Evolutionary conservation across 2,113 vertebrate species (phyloP).

Genomic region (Eclectus roratus): DNA sequence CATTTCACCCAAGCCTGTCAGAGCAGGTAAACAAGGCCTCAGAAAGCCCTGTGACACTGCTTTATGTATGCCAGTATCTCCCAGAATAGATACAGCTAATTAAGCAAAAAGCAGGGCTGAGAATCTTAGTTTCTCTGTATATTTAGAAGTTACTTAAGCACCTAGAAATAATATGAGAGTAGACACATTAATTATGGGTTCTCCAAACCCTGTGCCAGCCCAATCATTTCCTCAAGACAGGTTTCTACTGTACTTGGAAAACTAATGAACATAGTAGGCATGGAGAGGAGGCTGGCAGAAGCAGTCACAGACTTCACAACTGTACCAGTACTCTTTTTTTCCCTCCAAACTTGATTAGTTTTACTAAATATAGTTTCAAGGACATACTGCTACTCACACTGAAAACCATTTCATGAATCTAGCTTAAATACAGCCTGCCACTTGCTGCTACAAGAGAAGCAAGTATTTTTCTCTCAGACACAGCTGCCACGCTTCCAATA

Average conservation of each 20-base stretch:
- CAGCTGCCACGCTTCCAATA: not conserved
- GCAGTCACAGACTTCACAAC: not conserved
- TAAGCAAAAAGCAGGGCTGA: not conserved
- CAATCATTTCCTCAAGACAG: not conserved
- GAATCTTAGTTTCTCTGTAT: not conserved
- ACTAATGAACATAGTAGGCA: not conserved
- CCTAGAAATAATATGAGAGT: not conserved
- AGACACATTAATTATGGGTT: not conserved
- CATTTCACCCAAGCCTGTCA: not conserved
- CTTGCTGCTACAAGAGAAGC: not conserved
- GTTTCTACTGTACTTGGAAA: not conserved
- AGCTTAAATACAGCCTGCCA: not conserved
- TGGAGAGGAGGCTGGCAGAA: not conserved
- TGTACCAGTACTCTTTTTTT: not conserved
- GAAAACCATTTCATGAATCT: not conserved
- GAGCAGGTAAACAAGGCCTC: not conserved
- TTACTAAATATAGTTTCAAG: not conserved
- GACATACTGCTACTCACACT: not conserved
- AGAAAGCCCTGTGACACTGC: not conserved
- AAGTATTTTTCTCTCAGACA: not conserved
- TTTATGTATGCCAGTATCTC: not conserved
- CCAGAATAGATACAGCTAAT: constrained; percentile 28
- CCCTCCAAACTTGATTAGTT: not conserved
- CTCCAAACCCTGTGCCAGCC: not conserved
- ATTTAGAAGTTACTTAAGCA: not conserved